Evolutionary conservation across 1,140 invertebrate species (phyloP).

Genomic region (Lycorma delicatula): DNA sequence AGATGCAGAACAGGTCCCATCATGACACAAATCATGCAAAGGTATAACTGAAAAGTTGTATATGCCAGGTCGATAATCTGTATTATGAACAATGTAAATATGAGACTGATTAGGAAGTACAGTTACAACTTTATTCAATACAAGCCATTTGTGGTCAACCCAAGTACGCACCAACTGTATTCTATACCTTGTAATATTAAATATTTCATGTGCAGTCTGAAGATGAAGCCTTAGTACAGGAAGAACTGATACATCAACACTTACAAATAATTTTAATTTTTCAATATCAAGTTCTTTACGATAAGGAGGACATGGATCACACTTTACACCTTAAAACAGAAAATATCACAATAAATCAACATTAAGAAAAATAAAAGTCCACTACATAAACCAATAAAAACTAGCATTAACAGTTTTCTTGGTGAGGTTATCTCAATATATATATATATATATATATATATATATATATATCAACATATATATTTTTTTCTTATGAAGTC

Average conservation of each 20-base stretch:
- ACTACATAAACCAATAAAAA: neutral
- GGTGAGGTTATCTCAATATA: neutral
- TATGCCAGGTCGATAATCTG: slow-evolving; percentile 9
- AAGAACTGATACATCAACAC: slow-evolving; percentile 7
- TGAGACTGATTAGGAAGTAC: neutral
- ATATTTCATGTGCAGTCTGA: slow-evolving; percentile 1
- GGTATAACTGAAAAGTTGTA: slow-evolving; percentile 14
- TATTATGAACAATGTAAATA: neutral
- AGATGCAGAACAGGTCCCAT: neutral
- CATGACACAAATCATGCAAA: neutral
- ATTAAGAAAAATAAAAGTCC: neutral
- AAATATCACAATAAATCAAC: neutral
- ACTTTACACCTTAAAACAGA: neutral
- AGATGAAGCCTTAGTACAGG: neutral
- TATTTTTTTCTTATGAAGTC: too few species aligned
- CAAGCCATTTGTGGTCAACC: slow-evolving; percentile 9
- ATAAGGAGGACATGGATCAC: neutral
- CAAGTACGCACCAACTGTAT: slow-evolving; percentile 12
- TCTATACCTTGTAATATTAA: slow-evolving; percentile 5
- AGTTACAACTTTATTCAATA: neutral
- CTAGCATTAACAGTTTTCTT: neutral
- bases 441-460: neutral
- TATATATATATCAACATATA: too few species aligned
- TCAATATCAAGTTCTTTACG: neutral
- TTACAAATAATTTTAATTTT: slow-evolving; percentile 11